Evolutionary conservation across 2,888 invertebrate species (phyloP).

Genomic region (Nesidiocoris tenuis): DNA sequence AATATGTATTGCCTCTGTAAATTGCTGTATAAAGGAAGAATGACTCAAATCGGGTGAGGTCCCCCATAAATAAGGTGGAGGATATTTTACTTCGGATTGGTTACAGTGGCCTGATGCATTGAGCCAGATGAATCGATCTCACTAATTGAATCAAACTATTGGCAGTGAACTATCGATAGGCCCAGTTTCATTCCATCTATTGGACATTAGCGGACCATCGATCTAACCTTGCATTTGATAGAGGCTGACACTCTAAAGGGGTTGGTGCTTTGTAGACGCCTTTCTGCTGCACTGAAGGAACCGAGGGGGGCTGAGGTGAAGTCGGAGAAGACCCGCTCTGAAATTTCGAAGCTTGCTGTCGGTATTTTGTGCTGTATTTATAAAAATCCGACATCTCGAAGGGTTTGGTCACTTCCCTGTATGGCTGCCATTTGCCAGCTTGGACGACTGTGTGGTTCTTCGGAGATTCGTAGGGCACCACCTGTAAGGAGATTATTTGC

Average conservation of each 20-base stretch:
- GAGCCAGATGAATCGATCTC: too few species aligned
- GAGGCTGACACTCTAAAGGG: slow-evolving; percentile 58
- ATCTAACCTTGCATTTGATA: slow-evolving; percentile 14
- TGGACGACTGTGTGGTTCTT: slow-evolving; percentile 82
- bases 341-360: slow-evolving; percentile 59
- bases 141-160: too few species aligned
- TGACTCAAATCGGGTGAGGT: too few species aligned
- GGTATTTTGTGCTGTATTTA: slow-evolving; percentile 92
- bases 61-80: too few species aligned
- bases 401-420: slow-evolving; percentile 91
- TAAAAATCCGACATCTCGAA: slow-evolving; percentile 98
- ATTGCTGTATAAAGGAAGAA: too few species aligned
- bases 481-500: too few species aligned
- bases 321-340: slow-evolving; percentile 6
- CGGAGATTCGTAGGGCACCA: slow-evolving; percentile 70
- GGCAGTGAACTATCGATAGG: background rate
- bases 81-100: too few species aligned
- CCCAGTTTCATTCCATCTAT: background rate
- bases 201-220: too few species aligned
- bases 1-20: background rate
- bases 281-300: slow-evolving; percentile 52
- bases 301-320: background rate
- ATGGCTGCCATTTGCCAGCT: slow-evolving; percentile 85
- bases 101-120: too few species aligned
- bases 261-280: slow-evolving; percentile 58